phyloP scores from a whole-genome alignment of 1,140 invertebrate genomes.

The Bombyx mandarina region DNA sequence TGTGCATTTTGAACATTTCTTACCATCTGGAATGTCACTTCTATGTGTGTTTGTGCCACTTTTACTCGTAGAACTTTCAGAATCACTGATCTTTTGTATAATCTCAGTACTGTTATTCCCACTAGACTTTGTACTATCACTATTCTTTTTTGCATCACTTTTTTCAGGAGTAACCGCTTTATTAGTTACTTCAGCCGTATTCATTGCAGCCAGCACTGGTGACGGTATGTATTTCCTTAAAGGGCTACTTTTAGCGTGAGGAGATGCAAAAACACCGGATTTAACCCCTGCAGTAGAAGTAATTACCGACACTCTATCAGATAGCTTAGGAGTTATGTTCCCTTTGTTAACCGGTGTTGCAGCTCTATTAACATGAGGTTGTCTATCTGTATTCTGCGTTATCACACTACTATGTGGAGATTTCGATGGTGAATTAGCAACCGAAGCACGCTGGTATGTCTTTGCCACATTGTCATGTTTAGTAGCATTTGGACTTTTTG shows the following conservation, averaged over 20 bases:
- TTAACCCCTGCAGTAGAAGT: constrained; percentile 10
- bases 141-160: neutral
- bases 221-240: neutral
- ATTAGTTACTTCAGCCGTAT: neutral
- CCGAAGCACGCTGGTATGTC: too few species aligned
- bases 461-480: constrained; percentile 2
- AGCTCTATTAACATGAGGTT: neutral
- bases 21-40: constrained; percentile 25
- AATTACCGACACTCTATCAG: constrained; percentile 23
- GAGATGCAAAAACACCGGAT: constrained; percentile 20
- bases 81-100: neutral
- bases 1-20: constrained; percentile 8
- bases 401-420: neutral
- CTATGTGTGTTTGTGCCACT: constrained; percentile 1
- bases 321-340: constrained; percentile 10
- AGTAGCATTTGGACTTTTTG: constrained; percentile 28
- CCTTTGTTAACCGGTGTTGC: constrained; percentile 5
- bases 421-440: neutral
- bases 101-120: neutral
- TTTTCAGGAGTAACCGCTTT: neutral
- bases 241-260: constrained; percentile 7
- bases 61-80: neutral
- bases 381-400: neutral
- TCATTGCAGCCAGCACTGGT: neutral
- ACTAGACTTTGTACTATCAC: neutral